Conservation (phyloP, 2,888 invertebrate genomes). For the Tenthredo mesomela region DNA sequence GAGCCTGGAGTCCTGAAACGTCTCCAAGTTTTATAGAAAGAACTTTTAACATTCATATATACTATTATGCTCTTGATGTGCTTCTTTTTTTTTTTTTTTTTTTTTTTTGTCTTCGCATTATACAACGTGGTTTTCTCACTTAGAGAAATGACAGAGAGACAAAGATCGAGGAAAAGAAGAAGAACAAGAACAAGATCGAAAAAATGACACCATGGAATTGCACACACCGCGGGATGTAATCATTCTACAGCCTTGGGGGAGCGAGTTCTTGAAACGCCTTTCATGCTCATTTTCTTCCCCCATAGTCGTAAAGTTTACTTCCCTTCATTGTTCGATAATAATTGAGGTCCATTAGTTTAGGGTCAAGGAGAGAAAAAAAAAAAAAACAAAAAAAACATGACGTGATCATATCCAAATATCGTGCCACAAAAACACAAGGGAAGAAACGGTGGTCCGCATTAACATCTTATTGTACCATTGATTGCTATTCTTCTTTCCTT, state of each 20-base stretch:
- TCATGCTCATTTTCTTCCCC: neutral
- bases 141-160: no score
- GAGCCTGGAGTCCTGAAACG: neutral
- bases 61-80: neutral
- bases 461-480: neutral
- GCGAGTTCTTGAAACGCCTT: neutral
- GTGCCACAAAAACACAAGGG: neutral
- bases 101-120: neutral
- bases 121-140: neutral
- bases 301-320: neutral
- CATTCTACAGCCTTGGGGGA: neutral
- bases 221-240: neutral
- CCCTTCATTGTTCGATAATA: slow-evolving; percentile 12
- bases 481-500: neutral
- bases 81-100: neutral
- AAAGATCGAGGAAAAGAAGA: neutral
- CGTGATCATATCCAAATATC: neutral
- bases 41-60: neutral
- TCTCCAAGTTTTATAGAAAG: slow-evolving; percentile 19
- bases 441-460: neutral
- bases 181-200: neutral
- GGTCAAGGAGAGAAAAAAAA: neutral
- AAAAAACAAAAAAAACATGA: neutral
- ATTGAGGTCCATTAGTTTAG: neutral
- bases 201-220: neutral